Evolutionary conservation across 2,113 vertebrate species (phyloP), one percentile per base, ranked within the genome.

Genomic region (Eurypyga helias): DNA sequence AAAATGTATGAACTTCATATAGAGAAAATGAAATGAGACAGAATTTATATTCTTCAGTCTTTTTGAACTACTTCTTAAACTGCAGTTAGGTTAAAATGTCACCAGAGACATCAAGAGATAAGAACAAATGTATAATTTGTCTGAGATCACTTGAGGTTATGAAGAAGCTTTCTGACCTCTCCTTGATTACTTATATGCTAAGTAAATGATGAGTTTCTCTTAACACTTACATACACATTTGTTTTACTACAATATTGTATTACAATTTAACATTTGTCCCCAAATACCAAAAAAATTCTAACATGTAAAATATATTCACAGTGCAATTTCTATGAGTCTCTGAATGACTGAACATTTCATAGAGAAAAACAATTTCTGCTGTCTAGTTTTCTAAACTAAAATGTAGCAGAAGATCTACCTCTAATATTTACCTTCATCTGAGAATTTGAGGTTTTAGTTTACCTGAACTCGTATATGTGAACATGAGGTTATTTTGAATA

Each of bases 21-120:
- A 73, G 54, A 77, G 38, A 87, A 83, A 70, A 91, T 75, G 61
- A 94, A 96, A 95, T 48, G 2, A 90, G 31, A n/a, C 73, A 3
- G 19, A 31, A 20, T 23, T 38, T 51, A 71, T 79, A 57, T 41
- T 72, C 61, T 77, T 48, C 8, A 17, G 41, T 89, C 70, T 85
- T 91, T 95, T 88, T 93, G 13, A 97, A 95, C 34, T 75, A 45
- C 17, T 92, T 41, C 93, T 95, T 73, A 61, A 97, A 94, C 25
- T 41, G 67, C 20, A 21, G 61, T 93, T 77, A 89, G 28, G 33
- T 79, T 95, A 84, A 97, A 97, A 91, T 61, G 83, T 26, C 51
- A 96, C 52, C 31, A 80, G 89, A 97, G 95, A 11, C 13, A 84
- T 73, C 29, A 73, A 66, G 66, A 95, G 65, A 82, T 89, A 96